Evolutionary conservation across 1,140 invertebrate genomes (phyloP), one percentile per base, ranked within the genome.

Genomic region (Leptopilina clavipes): DNA sequence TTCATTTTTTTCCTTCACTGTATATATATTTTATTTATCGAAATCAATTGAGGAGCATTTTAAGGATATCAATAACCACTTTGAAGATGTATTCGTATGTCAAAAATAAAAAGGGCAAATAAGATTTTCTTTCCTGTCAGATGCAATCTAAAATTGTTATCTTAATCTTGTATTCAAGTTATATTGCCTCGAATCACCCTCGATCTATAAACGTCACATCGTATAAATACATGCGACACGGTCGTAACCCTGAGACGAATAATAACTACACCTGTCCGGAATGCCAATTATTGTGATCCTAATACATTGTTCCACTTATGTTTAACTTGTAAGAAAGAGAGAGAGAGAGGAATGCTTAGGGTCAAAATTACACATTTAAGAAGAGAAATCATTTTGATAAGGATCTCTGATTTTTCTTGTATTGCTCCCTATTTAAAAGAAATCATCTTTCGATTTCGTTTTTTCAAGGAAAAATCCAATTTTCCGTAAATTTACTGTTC

Each of bases 151-250:
- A 25, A 25, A 25, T 25, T 25, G 19, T 59, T 52, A 59, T 59
- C 19, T 10, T 25, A 59, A 14, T 25, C 19, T 25, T 59, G 12
- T 59, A 59, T 59, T 25, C 19, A 2, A 25, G 3, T 17, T n/a
- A 52, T 19, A 14, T 14, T 25, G 10, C 19, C 56, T 31, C 25
- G 22, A 25, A 19, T 25, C 56, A 14, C 19, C 56, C 56, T 59
- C 56, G 19, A 59, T 59, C 56, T 19, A 59, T 59, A 59, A 59
- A 59, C 18, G 56, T 59, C 56, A 59, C 18, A 59, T 59, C 56
- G 56, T 59, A 59, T 31, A 59, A 59, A 14, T 25, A 59, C 22
- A 59, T 59, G 56, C 22, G 56, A 59, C 56, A 59, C 22, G 56
- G 11, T 59, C 18, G 19, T 59, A 59, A 59, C 19, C 56, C 56